Conservation (phyloP, 2,113 vertebrate species). For the Parus major region DNA sequence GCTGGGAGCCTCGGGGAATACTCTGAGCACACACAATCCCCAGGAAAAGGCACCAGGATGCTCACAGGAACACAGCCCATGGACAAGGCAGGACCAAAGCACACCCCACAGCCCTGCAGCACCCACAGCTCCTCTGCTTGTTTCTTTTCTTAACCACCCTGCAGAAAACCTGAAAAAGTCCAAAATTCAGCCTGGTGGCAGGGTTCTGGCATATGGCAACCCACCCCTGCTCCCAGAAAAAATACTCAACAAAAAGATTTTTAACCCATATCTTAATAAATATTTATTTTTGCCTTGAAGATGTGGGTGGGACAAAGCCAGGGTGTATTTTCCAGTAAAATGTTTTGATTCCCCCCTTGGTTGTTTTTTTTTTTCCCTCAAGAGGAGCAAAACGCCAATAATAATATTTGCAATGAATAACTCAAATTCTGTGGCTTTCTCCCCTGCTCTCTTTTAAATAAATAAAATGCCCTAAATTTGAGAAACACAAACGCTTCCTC, state of each 20-base stretch:
- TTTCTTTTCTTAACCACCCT: not conserved
- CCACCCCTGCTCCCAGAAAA: not conserved
- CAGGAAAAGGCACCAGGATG: not conserved
- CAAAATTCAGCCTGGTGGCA: not conserved
- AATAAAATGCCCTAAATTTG: slow-evolving; percentile 46
- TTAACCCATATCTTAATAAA: slow-evolving; percentile 32
- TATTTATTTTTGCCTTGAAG: not conserved
- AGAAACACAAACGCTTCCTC: not conserved
- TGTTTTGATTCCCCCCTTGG: slow-evolving; percentile 48
- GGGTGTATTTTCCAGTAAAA: slow-evolving; percentile 38
- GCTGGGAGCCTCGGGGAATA: not conserved
- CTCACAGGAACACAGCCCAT: fast-evolving
- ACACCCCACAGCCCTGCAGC: not conserved
- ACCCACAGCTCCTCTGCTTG: not conserved
- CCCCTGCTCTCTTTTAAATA: slow-evolving; percentile 26
- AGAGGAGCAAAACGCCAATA: slow-evolving; percentile 33
- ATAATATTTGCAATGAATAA: slow-evolving; percentile 65
- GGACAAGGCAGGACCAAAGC: not conserved
- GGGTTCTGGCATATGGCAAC: not conserved
- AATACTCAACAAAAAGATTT: slow-evolving; percentile 1
- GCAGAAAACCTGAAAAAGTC: not conserved
- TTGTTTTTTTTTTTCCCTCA: not conserved
- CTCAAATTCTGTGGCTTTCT: slow-evolving; percentile 63
- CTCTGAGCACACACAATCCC: not conserved
- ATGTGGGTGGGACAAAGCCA: not conserved